Evolutionary conservation across 2,113 vertebrate species (phyloP).

Genomic region (Alouatta palliata): DNA sequence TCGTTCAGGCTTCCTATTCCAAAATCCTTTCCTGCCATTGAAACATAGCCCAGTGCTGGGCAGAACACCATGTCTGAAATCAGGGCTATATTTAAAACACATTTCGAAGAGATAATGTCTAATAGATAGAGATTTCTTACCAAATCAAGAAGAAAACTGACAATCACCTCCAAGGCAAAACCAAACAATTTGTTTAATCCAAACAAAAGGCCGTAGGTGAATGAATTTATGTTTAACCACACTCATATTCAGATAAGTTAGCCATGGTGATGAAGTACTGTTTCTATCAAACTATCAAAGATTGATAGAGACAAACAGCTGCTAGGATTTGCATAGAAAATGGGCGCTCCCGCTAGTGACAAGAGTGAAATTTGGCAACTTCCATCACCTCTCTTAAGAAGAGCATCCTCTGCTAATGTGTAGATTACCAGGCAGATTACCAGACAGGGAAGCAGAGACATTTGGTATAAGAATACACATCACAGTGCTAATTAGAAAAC

Average conservation of each 20-base stretch:
- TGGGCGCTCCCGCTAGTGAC: neutral
- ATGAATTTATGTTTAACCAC: neutral
- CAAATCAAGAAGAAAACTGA: neutral
- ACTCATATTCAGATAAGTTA: neutral
- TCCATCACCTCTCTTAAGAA: no score
- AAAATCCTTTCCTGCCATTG: neutral
- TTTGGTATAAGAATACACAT: neutral
- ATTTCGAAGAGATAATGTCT: neutral
- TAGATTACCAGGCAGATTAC: no score
- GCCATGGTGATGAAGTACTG: neutral
- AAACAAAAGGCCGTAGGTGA: neutral
- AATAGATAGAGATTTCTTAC: neutral
- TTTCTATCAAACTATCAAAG: neutral
- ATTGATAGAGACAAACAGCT: neutral
- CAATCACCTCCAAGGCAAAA: neutral
- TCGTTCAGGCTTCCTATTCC: neutral
- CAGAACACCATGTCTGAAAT: neutral
- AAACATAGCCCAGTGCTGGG: neutral
- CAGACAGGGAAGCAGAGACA: neutral
- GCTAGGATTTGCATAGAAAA: neutral
- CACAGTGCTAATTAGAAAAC: neutral
- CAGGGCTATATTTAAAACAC: neutral
- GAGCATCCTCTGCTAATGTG: fast-evolving
- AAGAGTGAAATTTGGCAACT: neutral
- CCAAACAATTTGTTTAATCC: neutral